These are phyloP conservation scores for Acanthurus leucopareius DNA, from an alignment of 2,797 vertebrate species.

Conservation along the genomic window DNA sequence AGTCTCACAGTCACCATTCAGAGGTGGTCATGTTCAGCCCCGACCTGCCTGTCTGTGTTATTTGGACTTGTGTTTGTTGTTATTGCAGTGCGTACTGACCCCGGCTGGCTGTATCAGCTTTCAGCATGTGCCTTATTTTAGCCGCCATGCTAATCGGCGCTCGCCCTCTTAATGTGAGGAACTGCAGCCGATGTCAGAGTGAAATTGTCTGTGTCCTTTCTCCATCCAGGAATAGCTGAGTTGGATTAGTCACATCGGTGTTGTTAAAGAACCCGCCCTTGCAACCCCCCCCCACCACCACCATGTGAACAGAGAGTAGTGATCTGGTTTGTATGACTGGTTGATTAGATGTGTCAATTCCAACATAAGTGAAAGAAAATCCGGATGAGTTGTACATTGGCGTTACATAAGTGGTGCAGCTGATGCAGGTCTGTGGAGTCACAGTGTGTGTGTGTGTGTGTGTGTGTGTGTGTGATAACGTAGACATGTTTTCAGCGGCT, in stretches of 20 bases:
- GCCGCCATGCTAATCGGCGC: constrained; percentile 44
- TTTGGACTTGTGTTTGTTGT: constrained; percentile 25
- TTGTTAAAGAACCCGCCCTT: too few relatives aligned
- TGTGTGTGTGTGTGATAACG: neutral
- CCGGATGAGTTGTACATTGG: neutral
- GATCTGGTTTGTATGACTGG: neutral
- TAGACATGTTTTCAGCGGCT: neutral
- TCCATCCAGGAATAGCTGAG: constrained; percentile 58
- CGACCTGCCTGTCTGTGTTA: neutral
- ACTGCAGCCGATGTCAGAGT: constrained; percentile 23
- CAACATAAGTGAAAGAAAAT: constrained; percentile 3
- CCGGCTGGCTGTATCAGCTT: constrained; percentile 67
- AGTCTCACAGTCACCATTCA: too few relatives aligned
- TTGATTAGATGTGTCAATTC: constrained; percentile 8
- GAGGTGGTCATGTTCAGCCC: neutral
- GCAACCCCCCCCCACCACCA: too few relatives aligned
- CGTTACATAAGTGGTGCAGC: constrained; percentile 22
- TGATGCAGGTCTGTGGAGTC: constrained; percentile 4
- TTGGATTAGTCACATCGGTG: constrained; percentile 47
- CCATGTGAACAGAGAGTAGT: neutral
- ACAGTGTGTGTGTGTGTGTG: neutral
- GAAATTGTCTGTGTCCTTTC: constrained; percentile 59
- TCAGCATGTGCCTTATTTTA: constrained; percentile 75
- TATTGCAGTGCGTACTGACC: constrained; percentile 27
- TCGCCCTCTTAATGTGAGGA: constrained; percentile 32